Evolutionary conservation across 1,140 invertebrate species (phyloP).

Genomic region (Theocolax elegans): DNA sequence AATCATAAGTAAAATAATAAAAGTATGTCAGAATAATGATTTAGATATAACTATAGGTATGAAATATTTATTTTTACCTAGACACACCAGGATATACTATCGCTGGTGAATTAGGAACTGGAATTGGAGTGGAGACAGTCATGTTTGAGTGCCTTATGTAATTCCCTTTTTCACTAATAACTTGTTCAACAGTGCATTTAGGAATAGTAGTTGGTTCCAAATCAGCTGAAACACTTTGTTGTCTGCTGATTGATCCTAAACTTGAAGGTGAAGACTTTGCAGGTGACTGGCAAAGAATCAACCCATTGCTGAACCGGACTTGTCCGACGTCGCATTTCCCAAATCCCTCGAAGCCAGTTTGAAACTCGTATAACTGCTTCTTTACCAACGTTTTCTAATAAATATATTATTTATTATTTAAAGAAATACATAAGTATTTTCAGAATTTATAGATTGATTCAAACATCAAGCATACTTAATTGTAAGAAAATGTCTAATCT

Average conservation of each 20-base stretch:
- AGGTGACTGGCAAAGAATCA: slow-evolving; percentile 62
- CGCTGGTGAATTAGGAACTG: slow-evolving; percentile 57
- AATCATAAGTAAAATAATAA: too few species aligned
- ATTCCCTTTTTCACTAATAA: slow-evolving; percentile 31
- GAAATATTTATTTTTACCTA: slow-evolving; percentile 19
- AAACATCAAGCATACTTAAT: neutral
- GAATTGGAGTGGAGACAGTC: slow-evolving; percentile 58
- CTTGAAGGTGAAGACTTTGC: slow-evolving; percentile 36
- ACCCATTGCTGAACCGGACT: slow-evolving; percentile 67
- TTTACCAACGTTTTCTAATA: slow-evolving; percentile 58
- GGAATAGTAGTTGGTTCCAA: slow-evolving; percentile 12
- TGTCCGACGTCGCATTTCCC: slow-evolving; percentile 62
- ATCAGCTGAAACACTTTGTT: slow-evolving; percentile 30
- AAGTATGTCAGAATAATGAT: too few species aligned
- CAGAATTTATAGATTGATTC: too few species aligned
- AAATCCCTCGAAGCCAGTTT: slow-evolving; percentile 61
- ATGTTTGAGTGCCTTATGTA: slow-evolving; percentile 53
- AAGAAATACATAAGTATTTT: neutral
- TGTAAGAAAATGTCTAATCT: neutral
- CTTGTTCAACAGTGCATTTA: slow-evolving; percentile 38
- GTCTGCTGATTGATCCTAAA: slow-evolving; percentile 16
- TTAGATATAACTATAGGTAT: too few species aligned
- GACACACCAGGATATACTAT: slow-evolving; percentile 48
- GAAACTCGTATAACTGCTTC: slow-evolving; percentile 60
- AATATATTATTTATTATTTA: slow-evolving; percentile 34